Percentiles rank a stretch among this genome's conserved stretches.
Conservation (phyloP, 2,113 vertebrate species). For the Chaetorhynchus papuensis region DNA sequence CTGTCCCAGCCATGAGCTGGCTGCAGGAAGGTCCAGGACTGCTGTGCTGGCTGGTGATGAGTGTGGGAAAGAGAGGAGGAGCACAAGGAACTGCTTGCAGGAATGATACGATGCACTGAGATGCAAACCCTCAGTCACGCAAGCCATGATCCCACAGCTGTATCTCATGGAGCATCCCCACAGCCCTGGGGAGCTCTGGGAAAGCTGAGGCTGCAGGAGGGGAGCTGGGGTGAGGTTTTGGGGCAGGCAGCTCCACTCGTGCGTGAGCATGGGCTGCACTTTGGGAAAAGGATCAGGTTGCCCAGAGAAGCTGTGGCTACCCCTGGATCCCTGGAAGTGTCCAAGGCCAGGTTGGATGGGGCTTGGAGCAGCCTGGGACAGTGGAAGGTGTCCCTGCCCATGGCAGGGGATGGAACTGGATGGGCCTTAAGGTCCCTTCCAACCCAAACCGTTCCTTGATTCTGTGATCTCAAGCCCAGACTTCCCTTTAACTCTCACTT, state of each 20-base stretch:
- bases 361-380: rapidly evolving
- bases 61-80: not conserved
- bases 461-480: not conserved
- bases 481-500: not conserved
- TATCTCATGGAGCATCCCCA: not conserved
- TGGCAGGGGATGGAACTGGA: rapidly evolving
- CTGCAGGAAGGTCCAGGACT: not conserved
- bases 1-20: not conserved
- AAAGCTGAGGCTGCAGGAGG: not conserved
- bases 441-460: not conserved
- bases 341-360: rapidly evolving
- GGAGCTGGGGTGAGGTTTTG: not conserved
- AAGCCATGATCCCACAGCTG: not conserved
- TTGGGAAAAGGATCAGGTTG: not conserved
- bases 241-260: not conserved
- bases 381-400: not conserved
- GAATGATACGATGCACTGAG: not conserved
- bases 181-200: not conserved
- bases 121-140: not conserved
- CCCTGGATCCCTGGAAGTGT: not conserved
- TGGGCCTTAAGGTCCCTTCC: not conserved
- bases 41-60: not conserved
- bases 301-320: not conserved
- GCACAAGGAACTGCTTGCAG: not conserved
- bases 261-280: not conserved